phyloP scores from a whole-genome alignment of 2,113 vertebrate genomes.

The Hystrix cristata region DNA sequence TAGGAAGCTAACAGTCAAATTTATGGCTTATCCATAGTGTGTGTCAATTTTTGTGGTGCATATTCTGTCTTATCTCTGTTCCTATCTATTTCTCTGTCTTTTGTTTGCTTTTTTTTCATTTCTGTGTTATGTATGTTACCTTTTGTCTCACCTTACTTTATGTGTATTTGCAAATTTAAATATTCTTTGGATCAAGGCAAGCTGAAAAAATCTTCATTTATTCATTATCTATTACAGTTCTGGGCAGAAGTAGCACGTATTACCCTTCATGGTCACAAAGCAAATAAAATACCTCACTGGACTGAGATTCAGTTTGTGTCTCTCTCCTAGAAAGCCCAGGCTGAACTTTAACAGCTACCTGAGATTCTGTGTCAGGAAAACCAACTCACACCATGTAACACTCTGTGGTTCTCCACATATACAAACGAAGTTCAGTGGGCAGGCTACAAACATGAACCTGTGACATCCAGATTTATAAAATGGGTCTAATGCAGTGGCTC shows the following conservation, averaged over 20 bases:
- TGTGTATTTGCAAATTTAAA: neutral
- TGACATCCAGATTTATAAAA: neutral
- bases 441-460: too few species aligned
- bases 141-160: neutral
- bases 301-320: too few species aligned
- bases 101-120: neutral
- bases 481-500: accelerated
- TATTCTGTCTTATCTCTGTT: neutral
- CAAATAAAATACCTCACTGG: neutral
- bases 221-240: neutral
- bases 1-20: neutral
- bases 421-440: neutral
- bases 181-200: neutral
- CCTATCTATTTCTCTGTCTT: neutral
- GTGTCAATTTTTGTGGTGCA: accelerated
- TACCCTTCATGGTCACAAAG: neutral
- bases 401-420: accelerated
- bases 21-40: accelerated
- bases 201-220: neutral
- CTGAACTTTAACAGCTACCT: accelerated
- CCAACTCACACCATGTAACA: accelerated
- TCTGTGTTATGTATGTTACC: neutral
- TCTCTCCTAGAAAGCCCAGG: neutral
- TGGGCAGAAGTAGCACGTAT: neutral
- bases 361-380: neutral